Evolutionary conservation across 1,140 invertebrate genomes (phyloP), one percentile per base, ranked within the genome.

Genomic region (Eumaeus atala): DNA sequence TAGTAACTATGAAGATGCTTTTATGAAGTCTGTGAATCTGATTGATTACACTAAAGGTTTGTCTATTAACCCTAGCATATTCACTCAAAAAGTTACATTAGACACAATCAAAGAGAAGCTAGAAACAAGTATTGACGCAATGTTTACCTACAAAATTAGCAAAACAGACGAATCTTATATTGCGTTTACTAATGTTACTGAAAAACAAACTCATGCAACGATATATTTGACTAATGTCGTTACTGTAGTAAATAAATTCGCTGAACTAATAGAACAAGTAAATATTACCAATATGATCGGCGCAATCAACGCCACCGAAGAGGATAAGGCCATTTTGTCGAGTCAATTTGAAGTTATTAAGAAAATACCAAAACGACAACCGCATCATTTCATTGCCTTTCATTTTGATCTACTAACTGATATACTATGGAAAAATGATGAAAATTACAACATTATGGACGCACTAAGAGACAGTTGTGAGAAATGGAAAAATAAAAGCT

Each of bases 371-470:
- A 82, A 72, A 64, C 73, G 77, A 59, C 70, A 72, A 60, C 67
- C 83, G 1, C 51, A 72, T 4, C 86, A 88, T 42, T 61, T 67
- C 9, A 59, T 87, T 5, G 72, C 74, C 12, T 61, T 87, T 51
- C 80, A 87, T 66, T 79, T 84, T 34, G 83, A 84, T 69, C 28
- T 76, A 3, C 57, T 87, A 52, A 84, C 79, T 6, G 69, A 87
- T 62, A 44, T 82, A 11, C 38, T 87, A 51, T 72, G 69, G 67
- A 68, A 35, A 33, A 73, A 72, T 42, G 51, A 70, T 54, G 61
- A 72, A 12, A 63, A 70, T 33, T 76, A 70, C 53, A 70, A 67
- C 40, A 55, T 86, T 9, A 54, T 59, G 0, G 60, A 80, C 16
- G 64, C 65, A 35, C 51, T 86, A 3, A 47, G 64, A 21, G 48